Evolutionary conservation across 2,797 vertebrate species (phyloP).

Genomic region (Lepilemur septentrionalis): DNA sequence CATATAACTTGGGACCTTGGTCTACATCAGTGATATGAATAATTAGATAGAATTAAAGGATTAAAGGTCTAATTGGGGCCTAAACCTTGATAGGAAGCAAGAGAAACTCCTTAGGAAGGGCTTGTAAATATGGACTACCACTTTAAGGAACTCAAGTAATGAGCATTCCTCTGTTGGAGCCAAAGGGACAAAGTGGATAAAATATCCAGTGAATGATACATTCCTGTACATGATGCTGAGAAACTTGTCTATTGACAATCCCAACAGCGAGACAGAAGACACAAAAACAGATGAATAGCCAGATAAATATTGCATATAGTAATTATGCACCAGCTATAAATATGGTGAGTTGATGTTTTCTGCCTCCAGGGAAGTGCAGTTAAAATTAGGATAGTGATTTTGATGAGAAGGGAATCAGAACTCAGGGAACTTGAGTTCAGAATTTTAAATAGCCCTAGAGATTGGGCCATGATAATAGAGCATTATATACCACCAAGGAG

Average conservation of each 20-base stretch:
- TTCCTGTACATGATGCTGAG: background rate
- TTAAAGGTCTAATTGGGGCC: background rate
- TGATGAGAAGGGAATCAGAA: conserved; percentile 61
- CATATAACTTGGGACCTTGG: background rate
- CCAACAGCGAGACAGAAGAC: conserved; percentile 54
- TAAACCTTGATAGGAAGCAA: background rate
- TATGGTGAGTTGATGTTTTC: conserved; percentile 63
- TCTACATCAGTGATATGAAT: background rate
- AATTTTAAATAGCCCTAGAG: conserved; percentile 52
- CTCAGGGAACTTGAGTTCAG: conserved; percentile 42
- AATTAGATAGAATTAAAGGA: conserved; percentile 37
- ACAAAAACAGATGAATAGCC: conserved; percentile 54
- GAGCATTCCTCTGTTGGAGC: background rate
- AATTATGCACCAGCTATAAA: conserved; percentile 70
- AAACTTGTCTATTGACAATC: conserved; percentile 34
- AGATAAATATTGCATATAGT: conserved; percentile 73
- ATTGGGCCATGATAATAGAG: background rate
- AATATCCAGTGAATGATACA: background rate
- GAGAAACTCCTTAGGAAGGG: background rate
- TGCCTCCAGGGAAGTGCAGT: conserved; percentile 51
- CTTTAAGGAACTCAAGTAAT: background rate
- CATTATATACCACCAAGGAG: background rate
- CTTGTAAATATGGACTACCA: background rate
- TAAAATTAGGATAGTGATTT: conserved; percentile 56
- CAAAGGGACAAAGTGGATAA: background rate